Evolutionary conservation across 2,888 invertebrate genomes (phyloP), one percentile per base, ranked within the genome.

Genomic region (Hyalella azteca): DNA sequence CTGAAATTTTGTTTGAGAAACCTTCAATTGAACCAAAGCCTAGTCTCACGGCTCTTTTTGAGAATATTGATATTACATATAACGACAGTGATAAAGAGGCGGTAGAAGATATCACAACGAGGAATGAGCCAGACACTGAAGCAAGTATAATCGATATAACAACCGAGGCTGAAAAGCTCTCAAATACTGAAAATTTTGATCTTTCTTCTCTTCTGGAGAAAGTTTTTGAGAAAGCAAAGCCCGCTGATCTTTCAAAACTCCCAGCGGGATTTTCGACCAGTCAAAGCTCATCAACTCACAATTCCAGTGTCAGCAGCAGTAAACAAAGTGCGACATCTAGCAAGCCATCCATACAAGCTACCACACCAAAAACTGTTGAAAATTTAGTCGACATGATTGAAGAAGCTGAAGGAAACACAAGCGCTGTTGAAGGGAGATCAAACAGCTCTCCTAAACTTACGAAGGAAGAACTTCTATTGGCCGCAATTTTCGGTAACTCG

Each of bases 221-320:
- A 19, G 73, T 79, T 48, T 75, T 75, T 75, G 75, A 75, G 22
- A 41, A 41, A 11, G 48, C 60, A 19, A 73, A 73, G 39, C 49
- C 73, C 22, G 73, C 73, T 48, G 79, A 79, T 79, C 50, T 73
- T 11, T 73, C 79, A n/a, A 49, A 45, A 48, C 54, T 79, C 36
- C 79, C 79, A 15, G 49, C 79, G 7, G 79, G 50, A 15, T 79
- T 73, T 73, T 45, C 54, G 26, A 26, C 26, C 29, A 50, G 48
- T 48, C n/a, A 76, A 36, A 19, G 22, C 19, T 60, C 79, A 19
- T 41, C 75, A 3, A 79, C n/a, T n/a, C n/a, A n/a, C n/a, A n/a
- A 66, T 0, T 29, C 49, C 41, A 40, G 49, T 15, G 50, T 22
- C 13, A 66, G 73, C 15, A 29, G 36, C 13, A 9, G 26, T 50